Evolutionary conservation across 2,888 invertebrate genomes (phyloP).

Genomic region (Neoscelio sp.): DNA sequence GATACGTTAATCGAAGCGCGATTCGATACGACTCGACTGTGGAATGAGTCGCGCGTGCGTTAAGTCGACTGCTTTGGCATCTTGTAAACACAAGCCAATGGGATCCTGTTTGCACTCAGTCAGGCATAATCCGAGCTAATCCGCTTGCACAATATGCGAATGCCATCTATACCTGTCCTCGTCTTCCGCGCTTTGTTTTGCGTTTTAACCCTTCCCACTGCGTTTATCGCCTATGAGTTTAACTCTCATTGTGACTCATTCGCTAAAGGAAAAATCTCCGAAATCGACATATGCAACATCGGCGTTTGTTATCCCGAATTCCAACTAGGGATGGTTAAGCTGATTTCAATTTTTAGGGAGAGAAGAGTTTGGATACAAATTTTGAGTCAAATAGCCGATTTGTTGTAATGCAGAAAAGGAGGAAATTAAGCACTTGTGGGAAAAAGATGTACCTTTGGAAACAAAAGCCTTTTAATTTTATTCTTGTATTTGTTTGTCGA

Average conservation of each 20-base stretch:
- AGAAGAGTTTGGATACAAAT: neutral
- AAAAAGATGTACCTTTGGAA: too few relatives aligned
- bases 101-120: slow-evolving; percentile 82
- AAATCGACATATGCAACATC: slow-evolving; percentile 28
- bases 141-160: slow-evolving; percentile 81
- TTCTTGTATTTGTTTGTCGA: too few relatives aligned
- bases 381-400: too few relatives aligned
- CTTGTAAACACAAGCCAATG: slow-evolving; percentile 81
- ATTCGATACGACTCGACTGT: slow-evolving; percentile 69
- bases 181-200: slow-evolving; percentile 59
- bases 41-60: slow-evolving; percentile 66
- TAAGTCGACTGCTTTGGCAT: slow-evolving; percentile 81
- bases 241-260: slow-evolving; percentile 18
- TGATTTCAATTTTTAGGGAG: neutral
- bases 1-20: slow-evolving; percentile 70
- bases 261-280: slow-evolving; percentile 36
- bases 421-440: too few relatives aligned
- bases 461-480: too few relatives aligned
- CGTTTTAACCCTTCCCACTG: slow-evolving; percentile 50
- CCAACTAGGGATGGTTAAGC: slow-evolving; percentile 14
- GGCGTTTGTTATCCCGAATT: neutral
- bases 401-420: too few relatives aligned
- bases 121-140: slow-evolving; percentile 82
- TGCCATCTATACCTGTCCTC: slow-evolving; percentile 69
- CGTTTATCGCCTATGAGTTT: neutral